These are phyloP conservation scores for Dinomys branickii DNA, from an alignment of 2,113 vertebrate species.

Conservation along the genomic window DNA sequence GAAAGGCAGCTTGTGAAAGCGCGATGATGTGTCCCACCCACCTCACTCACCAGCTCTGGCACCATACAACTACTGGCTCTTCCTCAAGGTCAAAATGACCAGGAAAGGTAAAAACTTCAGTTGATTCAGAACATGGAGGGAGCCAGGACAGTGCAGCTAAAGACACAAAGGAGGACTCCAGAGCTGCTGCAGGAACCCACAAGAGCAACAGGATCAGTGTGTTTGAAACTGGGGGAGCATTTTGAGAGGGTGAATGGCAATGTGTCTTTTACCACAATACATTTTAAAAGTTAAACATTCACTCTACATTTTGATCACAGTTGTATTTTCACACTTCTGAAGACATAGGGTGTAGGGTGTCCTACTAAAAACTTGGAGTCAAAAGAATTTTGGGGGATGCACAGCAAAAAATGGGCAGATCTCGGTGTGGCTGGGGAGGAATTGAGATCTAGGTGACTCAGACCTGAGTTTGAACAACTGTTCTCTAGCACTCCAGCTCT, in stretches of 20 bases:
- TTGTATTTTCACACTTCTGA: not conserved
- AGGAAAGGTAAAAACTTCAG: not conserved
- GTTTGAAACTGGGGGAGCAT: not conserved
- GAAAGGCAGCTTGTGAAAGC: not conserved
- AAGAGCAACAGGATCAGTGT: not conserved
- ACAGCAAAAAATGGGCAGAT: not conserved
- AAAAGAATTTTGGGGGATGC: not conserved
- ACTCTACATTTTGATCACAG: not conserved
- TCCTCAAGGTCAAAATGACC: not conserved
- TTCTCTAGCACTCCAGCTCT: not conserved
- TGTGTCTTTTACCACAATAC: not conserved
- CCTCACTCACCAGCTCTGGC: not conserved
- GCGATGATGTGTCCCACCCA: not conserved
- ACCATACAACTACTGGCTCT: not conserved
- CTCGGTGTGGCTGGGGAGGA: not conserved
- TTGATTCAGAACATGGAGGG: not conserved
- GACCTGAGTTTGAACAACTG: not conserved
- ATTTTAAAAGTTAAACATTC: not conserved
- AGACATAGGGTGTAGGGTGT: fast-evolving
- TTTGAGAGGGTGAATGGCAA: not conserved
- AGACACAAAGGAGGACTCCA: not conserved
- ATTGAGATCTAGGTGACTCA: not conserved
- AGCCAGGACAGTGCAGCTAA: not conserved
- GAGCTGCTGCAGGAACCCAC: not conserved
- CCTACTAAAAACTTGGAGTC: not conserved